Evolutionary conservation across 2,113 vertebrate genomes (phyloP), one percentile per base, ranked within the genome.

Genomic region (Sisor rabdophorus): DNA sequence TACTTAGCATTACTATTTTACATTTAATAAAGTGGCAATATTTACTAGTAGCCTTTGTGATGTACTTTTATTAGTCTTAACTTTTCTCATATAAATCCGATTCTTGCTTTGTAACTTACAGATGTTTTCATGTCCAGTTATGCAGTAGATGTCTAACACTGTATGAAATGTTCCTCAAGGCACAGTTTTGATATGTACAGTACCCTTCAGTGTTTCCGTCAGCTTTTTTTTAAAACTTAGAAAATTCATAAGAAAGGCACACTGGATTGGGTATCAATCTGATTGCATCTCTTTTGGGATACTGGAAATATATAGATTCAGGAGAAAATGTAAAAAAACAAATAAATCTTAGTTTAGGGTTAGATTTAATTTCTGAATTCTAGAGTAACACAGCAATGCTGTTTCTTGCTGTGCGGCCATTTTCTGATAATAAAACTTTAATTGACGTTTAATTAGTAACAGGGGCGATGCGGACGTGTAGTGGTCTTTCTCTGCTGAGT

Each of bases 131-230:
- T 36, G 32, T 36, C 32, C 36, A 59, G 63, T n/a, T 44, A 1
- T 60, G 26, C 6, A 54, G 47, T 54, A 11, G 8, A 13, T 60
- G 30, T 77, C 61, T 48, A n/a, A 56, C 20, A 32, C 17, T 36
- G 32, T 36, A 36, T 36, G 70, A 48, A 50, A 20, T 15, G 2
- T 53, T 50, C 47, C 75, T 50, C 48, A 75, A 47, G 58, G 76
- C n/a, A 26, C 8, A 40, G 53, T 60, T 26, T 50, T 44, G 52
- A 64, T 3, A 4, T 36, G 32, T 36, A 36, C 32, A 36, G 7
- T 36, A 36, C 32, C 3, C 32, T 36, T 36, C 7, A 36, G 32
- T 36, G 50, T 50, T 68, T 22, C 2, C 48, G 11, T 50, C 16
- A 30, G 64, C 9, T 10, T 59, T 48, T 59, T 48, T 50, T 50